Conservation (phyloP, 2,113 vertebrate species). For the Oostethus manadensis region DNA sequence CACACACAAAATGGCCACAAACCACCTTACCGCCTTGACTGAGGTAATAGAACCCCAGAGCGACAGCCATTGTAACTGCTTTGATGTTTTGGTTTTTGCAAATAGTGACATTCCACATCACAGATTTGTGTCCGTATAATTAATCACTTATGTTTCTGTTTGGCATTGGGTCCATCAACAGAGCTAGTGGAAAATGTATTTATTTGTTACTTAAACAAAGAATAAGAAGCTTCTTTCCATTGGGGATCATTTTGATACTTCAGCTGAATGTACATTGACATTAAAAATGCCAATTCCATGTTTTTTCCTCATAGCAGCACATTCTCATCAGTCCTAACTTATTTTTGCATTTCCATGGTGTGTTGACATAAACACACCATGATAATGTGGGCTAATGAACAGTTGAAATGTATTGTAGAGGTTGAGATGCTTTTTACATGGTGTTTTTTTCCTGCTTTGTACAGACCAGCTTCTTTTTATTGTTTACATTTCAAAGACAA, state of each 20-base stretch:
- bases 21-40: too few relatives aligned
- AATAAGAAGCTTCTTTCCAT: not conserved
- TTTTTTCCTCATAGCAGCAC: not conserved
- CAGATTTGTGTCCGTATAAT: too few relatives aligned
- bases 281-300: not conserved
- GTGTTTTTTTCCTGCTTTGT: constrained; percentile 32
- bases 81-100: too few relatives aligned
- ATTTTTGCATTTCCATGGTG: not conserved
- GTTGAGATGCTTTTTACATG: constrained; percentile 15
- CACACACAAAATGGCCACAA: too few relatives aligned
- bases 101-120: too few relatives aligned
- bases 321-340: not conserved
- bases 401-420: constrained; percentile 16
- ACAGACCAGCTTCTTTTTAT: constrained; percentile 37
- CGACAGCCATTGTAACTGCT: too few relatives aligned
- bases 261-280: constrained; percentile 2
- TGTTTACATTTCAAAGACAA: constrained; percentile 66
- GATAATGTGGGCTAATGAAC: constrained; percentile 28
- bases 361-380: not conserved
- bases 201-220: not conserved
- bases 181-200: not conserved
- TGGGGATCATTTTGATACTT: not conserved
- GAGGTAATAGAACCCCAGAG: too few relatives aligned
- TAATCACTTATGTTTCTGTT: too few relatives aligned
- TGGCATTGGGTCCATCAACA: too few relatives aligned